phyloP scores from a whole-genome alignment of 2,888 invertebrate species.

The Eristalis pertinax region DNA sequence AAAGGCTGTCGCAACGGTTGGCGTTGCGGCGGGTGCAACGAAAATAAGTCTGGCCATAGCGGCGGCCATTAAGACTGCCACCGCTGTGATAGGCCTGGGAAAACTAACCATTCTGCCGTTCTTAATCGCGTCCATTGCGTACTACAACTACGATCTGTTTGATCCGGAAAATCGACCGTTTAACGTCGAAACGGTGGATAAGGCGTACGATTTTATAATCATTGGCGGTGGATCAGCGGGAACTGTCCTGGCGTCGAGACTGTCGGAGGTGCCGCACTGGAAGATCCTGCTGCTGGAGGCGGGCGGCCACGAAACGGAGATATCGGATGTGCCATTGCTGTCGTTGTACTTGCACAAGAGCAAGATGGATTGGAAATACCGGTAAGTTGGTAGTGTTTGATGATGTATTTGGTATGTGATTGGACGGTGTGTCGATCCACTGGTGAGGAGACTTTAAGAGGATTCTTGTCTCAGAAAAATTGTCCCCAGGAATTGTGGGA shows the following conservation, averaged over 20 bases:
- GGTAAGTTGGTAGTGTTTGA: constrained; percentile 82
- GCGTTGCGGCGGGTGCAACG: constrained; percentile 80
- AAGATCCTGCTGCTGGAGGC: constrained; percentile 91
- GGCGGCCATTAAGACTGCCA: constrained; percentile 87
- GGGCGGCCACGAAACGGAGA: constrained; percentile 93
- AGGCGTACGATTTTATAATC: constrained; percentile 91
- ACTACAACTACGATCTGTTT: constrained; percentile 92
- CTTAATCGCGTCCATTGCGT: constrained; percentile 89
- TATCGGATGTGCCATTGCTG: constrained; percentile 92
- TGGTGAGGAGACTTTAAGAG: too few relatives aligned
- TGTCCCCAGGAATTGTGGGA: too few relatives aligned
- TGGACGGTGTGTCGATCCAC: too few relatives aligned
- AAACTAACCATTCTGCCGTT: constrained; percentile 89
- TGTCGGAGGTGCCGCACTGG: constrained; percentile 90
- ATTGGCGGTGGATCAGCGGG: constrained; percentile 94
- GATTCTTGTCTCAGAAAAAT: too few relatives aligned
- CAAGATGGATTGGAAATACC: constrained; percentile 94
- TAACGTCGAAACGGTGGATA: constrained; percentile 85
- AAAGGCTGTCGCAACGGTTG: constrained; percentile 77
- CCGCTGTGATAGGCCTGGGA: constrained; percentile 87
- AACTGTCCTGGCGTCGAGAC: constrained; percentile 90
- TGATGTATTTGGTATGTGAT: neutral
- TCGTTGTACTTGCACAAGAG: constrained; percentile 94
- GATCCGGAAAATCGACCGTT: constrained; percentile 92
- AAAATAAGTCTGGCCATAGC: constrained; percentile 81